These are phyloP conservation scores for Eueremaeus valkanovi DNA, from an alignment of 2,888 invertebrate species.

Conservation along the genomic window DNA sequence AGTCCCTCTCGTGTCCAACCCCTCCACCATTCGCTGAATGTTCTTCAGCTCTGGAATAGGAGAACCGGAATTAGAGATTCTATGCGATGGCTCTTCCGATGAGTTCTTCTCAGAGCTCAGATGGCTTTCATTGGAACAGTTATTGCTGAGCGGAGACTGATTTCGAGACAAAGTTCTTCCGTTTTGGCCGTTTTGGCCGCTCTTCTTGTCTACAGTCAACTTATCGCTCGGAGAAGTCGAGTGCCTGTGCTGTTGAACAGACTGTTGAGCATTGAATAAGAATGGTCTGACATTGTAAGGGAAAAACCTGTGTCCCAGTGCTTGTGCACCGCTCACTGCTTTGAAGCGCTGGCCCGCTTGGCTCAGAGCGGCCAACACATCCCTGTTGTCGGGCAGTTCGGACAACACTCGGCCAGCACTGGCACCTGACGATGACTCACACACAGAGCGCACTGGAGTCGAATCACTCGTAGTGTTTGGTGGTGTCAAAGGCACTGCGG, in stretches of 20 bases:
- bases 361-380: slow-evolving; percentile 32
- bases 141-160: slow-evolving; percentile 10
- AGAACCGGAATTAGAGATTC: neutral
- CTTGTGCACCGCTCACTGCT: neutral
- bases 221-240: neutral
- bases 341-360: slow-evolving; percentile 37
- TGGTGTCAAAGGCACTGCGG: neutral
- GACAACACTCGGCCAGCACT: neutral
- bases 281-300: slow-evolving; percentile 39
- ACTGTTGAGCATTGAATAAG: slow-evolving; percentile 5
- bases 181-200: neutral
- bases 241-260: slow-evolving; percentile 7
- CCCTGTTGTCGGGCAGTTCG: neutral
- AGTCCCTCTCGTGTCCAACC: slow-evolving; percentile 44
- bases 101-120: neutral
- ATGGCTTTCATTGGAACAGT: neutral
- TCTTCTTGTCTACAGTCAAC: neutral
- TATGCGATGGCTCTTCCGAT: neutral
- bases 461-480: neutral
- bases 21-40: slow-evolving; percentile 48
- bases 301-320: slow-evolving; percentile 38
- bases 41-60: slow-evolving; percentile 45
- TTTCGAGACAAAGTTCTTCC: neutral
- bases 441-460: slow-evolving; percentile 5
- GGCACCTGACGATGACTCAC: slow-evolving; percentile 8